These are phyloP conservation scores for Odontamblyopus lacepedii DNA, from an alignment of 2,797 vertebrate species.

Conservation along the genomic window DNA sequence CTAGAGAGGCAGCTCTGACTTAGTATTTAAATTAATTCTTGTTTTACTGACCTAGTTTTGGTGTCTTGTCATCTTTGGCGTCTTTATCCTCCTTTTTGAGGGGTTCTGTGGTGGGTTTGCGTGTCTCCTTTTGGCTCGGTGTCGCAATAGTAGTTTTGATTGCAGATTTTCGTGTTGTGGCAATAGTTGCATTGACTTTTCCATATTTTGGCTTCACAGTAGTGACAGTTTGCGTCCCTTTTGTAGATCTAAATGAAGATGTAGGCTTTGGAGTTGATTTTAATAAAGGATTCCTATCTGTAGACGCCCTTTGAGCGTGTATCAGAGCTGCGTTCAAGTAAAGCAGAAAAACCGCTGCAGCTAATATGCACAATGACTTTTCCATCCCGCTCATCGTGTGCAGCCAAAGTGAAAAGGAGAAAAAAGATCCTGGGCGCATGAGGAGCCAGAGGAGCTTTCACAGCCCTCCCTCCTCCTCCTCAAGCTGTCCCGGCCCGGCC, in stretches of 20 bases:
- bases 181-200: slow-evolving; percentile 23
- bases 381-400: slow-evolving; percentile 60
- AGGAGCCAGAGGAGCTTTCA: slow-evolving; percentile 21
- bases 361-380: slow-evolving; percentile 45
- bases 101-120: slow-evolving; percentile 3
- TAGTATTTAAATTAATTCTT: not conserved
- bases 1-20: not conserved
- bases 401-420: slow-evolving; percentile 26
- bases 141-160: slow-evolving; percentile 18
- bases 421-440: slow-evolving; percentile 50
- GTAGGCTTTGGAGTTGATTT: slow-evolving; percentile 8
- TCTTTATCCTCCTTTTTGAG: slow-evolving; percentile 22
- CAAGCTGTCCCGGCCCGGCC: slow-evolving; percentile 10
- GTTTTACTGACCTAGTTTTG: slow-evolving; percentile 46
- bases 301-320: slow-evolving; percentile 14
- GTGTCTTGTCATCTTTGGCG: slow-evolving; percentile 19
- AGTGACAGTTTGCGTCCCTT: slow-evolving; percentile 24
- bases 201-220: slow-evolving; percentile 13
- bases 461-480: slow-evolving; percentile 50
- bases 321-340: slow-evolving; percentile 8
- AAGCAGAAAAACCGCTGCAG: slow-evolving; percentile 44
- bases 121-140: slow-evolving; percentile 2
- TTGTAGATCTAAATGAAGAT: slow-evolving; percentile 13
- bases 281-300: not conserved
- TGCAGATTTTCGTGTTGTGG: slow-evolving; percentile 9